Conservation (phyloP, 1,140 invertebrate species). For the Tachypleus tridentatus region DNA sequence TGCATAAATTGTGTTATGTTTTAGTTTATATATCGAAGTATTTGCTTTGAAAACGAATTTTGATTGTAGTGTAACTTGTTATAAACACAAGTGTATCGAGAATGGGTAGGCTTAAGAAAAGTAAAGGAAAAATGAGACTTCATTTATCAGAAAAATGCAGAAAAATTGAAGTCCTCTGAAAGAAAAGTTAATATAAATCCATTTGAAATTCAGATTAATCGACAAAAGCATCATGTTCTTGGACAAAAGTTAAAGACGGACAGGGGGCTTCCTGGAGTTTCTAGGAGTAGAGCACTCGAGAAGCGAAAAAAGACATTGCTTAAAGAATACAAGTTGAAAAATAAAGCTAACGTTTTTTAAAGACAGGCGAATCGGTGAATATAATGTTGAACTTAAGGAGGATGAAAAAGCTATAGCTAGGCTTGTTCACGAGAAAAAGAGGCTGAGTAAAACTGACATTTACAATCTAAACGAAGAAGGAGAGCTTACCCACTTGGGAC, state of each 20-base stretch:
- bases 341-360: constrained; percentile 73
- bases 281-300: constrained; percentile 64
- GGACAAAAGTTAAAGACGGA: constrained; percentile 69
- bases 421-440: constrained; percentile 61
- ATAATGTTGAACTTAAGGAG: constrained; percentile 47
- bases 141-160: no score
- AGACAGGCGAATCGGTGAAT: constrained; percentile 77
- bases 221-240: constrained; percentile 69
- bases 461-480: constrained; percentile 82
- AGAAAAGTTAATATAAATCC: constrained; percentile 39
- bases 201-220: constrained; percentile 75
- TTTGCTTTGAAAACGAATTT: no score
- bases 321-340: constrained; percentile 63
- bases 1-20: no score
- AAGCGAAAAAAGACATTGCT: constrained; percentile 77
- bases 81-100: no score
- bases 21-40: no score
- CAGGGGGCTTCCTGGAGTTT: constrained; percentile 66
- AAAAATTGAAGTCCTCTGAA: no score
- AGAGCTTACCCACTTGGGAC: constrained; percentile 66
- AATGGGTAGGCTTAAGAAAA: no score
- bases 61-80: no score
- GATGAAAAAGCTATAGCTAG: constrained; percentile 76
- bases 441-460: constrained; percentile 50
- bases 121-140: no score